Percentiles rank a stretch among this genome's conserved stretches.
These are phyloP conservation scores for rabbit (Oryctolagus cuniculus) DNA, from an alignment of 2,113 vertebrate genomes.

Conservation along the genomic window DNA sequence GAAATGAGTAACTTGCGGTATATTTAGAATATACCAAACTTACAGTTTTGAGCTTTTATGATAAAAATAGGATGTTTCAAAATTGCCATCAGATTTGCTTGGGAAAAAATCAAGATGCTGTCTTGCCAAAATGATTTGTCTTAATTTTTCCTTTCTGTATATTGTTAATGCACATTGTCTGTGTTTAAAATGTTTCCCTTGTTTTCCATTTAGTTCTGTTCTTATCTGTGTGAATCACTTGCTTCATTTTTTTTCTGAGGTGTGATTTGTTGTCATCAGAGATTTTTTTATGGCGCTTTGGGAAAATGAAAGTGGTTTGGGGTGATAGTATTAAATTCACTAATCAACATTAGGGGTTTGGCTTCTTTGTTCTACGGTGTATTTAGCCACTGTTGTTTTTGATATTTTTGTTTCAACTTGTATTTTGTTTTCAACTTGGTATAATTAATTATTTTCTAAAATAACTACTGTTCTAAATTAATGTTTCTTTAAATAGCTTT, in stretches of 20 bases:
- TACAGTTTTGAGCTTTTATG: conserved; percentile 53
- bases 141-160: neutral
- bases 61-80: conserved; percentile 62
- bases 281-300: neutral
- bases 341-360: neutral
- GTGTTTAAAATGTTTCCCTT: conserved; percentile 19
- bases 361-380: conserved; percentile 20
- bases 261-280: neutral
- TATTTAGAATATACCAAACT: conserved; percentile 35
- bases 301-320: neutral
- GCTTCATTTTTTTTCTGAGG: neutral
- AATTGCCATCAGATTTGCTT: conserved; percentile 6
- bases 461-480: neutral
- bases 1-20: neutral
- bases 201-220: neutral
- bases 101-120: conserved; percentile 4
- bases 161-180: neutral
- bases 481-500: conserved; percentile 34
- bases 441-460: conserved; percentile 50
- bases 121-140: neutral
- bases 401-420: neutral
- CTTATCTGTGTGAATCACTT: neutral
- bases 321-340: neutral
- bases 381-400: neutral
- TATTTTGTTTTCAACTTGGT: conserved; percentile 40